Base-by-base conservation (phyloP, 2,797 vertebrate species). In the Microcaecilia unicolor region DNA sequence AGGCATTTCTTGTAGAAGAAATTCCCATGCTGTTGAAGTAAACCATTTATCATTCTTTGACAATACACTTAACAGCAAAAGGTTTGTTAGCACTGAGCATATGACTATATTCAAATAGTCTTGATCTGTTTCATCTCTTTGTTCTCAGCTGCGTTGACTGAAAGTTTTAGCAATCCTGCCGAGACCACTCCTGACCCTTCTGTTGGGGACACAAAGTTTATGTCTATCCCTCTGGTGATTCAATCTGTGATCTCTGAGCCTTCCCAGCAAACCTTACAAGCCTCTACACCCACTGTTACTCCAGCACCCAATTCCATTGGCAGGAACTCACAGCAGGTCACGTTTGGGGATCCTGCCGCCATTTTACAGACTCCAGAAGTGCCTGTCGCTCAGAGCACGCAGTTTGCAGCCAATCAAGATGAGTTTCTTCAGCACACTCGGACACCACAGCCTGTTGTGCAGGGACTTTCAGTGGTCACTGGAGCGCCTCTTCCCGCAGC, bases 161-260 rank as follows among this genome's bases (percentile, higher is more conserved):
- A 93, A 64, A 49, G 70, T 25, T 89, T 91, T 63, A 73, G 70
- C 18, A 73, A 85, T 1, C 87, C 93, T 24, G 44, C 72, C 3
- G 72, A 86, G 20, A 47, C 50, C 21, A 58, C 70, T 25, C 57
- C 51, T 31, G 72, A 78, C 1, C 67, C 77, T 9, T 43, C 77
- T 6, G 48, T 69, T 50, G 52, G 59, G 12, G 88, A 92, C 41
- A 43, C 78, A 1, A 67, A 85, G 0, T 51, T 90, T 5, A 50
- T 90, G 50, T 84, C 88, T 26, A 85, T 89, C 51, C 78, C 89
- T 6, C 61, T 91, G 33, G 53, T 84, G 55, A 69, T 85, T 51
- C 84, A 88, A 65, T 73, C 83, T 19, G 64, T 84, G 52, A 74
- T 78, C 37, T 51, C 84, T 21, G 84, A 90, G 55, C 68, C 67